phyloP scores from a whole-genome alignment of 2,113 vertebrate genomes.

The Sinocyclocheilus rhinocerous region DNA sequence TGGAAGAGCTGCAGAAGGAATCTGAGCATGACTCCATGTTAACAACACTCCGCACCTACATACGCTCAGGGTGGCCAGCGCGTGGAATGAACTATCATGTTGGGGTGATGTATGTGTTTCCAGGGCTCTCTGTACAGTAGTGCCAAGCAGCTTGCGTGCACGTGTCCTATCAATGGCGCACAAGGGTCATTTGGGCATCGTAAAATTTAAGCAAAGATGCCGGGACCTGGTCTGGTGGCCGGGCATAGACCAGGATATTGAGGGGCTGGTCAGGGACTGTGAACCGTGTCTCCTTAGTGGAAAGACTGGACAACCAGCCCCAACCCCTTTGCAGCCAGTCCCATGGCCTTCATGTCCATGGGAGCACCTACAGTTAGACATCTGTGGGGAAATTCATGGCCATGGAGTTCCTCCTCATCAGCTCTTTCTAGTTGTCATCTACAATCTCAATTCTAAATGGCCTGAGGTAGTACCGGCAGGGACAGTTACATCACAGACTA shows the following conservation, averaged over 20 bases:
- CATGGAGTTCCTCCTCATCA: no score
- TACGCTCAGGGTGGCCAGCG: slow-evolving; percentile 14
- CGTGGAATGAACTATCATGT: slow-evolving; percentile 20
- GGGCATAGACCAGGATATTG: neutral
- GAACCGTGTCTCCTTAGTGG: neutral
- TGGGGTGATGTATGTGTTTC: slow-evolving; percentile 26
- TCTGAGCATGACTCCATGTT: slow-evolving; percentile 5
- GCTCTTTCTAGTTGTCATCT: no score
- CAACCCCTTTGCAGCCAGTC: neutral
- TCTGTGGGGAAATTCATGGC: no score
- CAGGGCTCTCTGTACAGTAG: neutral
- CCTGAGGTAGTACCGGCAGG: neutral
- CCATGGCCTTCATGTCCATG: neutral
- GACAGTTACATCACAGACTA: neutral
- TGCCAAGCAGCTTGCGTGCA: neutral
- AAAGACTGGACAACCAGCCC: neutral
- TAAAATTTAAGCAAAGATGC: neutral
- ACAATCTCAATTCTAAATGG: neutral
- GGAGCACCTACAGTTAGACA: neutral
- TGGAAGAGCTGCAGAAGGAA: slow-evolving; percentile 3
- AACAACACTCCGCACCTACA: neutral
- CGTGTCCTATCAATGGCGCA: neutral
- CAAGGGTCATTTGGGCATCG: neutral
- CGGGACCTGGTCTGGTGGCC: neutral
- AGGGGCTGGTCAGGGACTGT: neutral